Evolutionary conservation across 2,797 vertebrate genomes (phyloP).

Genomic region (Sebastes variabilis): DNA sequence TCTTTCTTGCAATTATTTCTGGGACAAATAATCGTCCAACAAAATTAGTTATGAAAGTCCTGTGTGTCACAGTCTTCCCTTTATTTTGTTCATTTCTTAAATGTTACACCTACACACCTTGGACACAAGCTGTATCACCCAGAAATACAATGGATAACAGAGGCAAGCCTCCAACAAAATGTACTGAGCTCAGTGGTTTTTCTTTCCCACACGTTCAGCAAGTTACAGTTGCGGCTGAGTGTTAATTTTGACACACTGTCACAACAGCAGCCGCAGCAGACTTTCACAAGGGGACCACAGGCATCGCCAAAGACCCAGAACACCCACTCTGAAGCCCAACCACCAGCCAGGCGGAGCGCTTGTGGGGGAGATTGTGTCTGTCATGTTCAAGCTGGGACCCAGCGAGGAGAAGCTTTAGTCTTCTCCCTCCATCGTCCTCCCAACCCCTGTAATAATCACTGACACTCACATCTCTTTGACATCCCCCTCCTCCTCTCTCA

Average conservation of each 20-base stretch:
- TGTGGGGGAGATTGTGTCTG: constrained; percentile 58
- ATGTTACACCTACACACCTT: background rate
- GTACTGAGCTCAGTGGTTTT: background rate
- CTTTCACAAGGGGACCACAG: constrained; percentile 22
- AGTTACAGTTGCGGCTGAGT: constrained; percentile 6
- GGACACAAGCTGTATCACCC: background rate
- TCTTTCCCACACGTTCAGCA: constrained; percentile 8
- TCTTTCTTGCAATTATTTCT: background rate
- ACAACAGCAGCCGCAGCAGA: constrained; percentile 33
- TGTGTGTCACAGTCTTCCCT: background rate
- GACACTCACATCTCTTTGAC: constrained; percentile 69
- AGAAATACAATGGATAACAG: background rate
- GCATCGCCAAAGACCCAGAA: constrained; percentile 36
- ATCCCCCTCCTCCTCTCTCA: constrained; percentile 56
- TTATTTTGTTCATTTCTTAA: background rate
- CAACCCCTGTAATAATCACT: constrained; percentile 79
- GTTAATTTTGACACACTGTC: constrained; percentile 62
- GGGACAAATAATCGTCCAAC: background rate
- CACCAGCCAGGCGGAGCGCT: constrained; percentile 25
- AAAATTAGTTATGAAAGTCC: background rate
- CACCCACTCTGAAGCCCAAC: constrained; percentile 45
- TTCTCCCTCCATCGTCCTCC: constrained; percentile 41
- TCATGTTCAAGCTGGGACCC: constrained; percentile 74
- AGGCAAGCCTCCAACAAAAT: background rate
- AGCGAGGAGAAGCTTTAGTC: constrained; percentile 51